Evolutionary conservation across 2,888 invertebrate genomes (phyloP), one percentile per base, ranked within the genome.

Genomic region (Drosophila melanosoma): DNA sequence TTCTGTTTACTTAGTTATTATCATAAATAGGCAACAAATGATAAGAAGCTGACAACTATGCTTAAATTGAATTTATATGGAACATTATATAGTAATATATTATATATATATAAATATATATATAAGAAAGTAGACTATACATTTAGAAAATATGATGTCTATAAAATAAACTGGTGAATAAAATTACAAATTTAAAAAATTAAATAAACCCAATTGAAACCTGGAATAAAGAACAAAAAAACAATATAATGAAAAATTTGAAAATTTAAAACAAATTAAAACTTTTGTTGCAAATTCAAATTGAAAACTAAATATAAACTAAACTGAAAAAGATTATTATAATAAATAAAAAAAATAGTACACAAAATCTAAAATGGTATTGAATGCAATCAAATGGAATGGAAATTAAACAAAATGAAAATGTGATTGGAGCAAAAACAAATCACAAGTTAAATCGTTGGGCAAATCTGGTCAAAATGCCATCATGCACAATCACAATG

Each of bases 401-500:
- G 57, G 32, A 67, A 69, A 62, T 76, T 52, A 33, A 63, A 52
- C 58, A 65, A 76, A 29, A 29, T 29, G 49, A 49, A 49, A 45
- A 17, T 49, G 23, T 32, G 51, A 32, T 29, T 29, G n/a, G 29
- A 53, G 42, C 52, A 52, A 29, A n/a, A 36, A 20, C 38, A 58
- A 67, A 74, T 54, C 42, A 40, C 35, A 17, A 49, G 49, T 53
- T 35, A 61, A 76, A 72, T 68, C 38, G 57, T 33, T 57, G 33
- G 35, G 20, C 26, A 57, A 71, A 71, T 65, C 60, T 56, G n/a
- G 52, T 33, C 51, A 62, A 76, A 85, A 83, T 79, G 53, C 65
- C 65, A 79, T 4, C 23, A 8, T 83, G 74, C 81, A 83, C 81
- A 83, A 83, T 86, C 76, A 81, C 74, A 79, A 79, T 58, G 26